phyloP scores from a whole-genome alignment of 2,797 vertebrate genomes.

The Allobates femoralis region DNA sequence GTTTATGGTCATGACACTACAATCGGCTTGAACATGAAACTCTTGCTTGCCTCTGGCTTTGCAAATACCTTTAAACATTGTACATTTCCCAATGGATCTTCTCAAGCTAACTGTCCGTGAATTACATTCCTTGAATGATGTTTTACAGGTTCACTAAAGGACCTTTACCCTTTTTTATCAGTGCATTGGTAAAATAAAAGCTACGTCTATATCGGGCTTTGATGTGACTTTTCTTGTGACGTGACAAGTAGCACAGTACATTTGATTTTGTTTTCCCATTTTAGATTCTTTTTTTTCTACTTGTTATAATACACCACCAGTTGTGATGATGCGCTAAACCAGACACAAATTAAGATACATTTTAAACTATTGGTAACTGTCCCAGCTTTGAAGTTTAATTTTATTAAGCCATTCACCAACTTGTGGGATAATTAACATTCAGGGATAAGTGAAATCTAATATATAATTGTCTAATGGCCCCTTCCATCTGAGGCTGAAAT shows the following conservation, averaged over 20 bases:
- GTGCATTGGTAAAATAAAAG: not conserved
- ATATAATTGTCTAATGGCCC: too few species aligned
- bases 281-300: not conserved
- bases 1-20: slow-evolving; percentile 32
- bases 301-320: not conserved
- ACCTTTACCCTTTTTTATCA: slow-evolving; percentile 19
- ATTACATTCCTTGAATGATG: slow-evolving; percentile 10
- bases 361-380: not conserved
- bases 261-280: not conserved
- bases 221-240: not conserved
- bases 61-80: slow-evolving; percentile 32
- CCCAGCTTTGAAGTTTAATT: not conserved
- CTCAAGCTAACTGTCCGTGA: slow-evolving; percentile 4
- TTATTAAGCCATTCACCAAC: not conserved
- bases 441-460: too few species aligned
- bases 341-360: too few species aligned
- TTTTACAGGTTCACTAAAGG: slow-evolving; percentile 8
- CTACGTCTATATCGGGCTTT: not conserved
- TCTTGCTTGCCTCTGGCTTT: slow-evolving; percentile 12
- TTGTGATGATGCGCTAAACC: not conserved
- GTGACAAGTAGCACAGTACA: not conserved
- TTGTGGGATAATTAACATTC: too few species aligned
- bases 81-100: slow-evolving; percentile 29
- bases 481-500: too few species aligned
- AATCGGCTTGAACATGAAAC: slow-evolving; percentile 25